Evolutionary conservation across 2,888 invertebrate genomes (phyloP).

Genomic region (Adelognathus sp.): DNA sequence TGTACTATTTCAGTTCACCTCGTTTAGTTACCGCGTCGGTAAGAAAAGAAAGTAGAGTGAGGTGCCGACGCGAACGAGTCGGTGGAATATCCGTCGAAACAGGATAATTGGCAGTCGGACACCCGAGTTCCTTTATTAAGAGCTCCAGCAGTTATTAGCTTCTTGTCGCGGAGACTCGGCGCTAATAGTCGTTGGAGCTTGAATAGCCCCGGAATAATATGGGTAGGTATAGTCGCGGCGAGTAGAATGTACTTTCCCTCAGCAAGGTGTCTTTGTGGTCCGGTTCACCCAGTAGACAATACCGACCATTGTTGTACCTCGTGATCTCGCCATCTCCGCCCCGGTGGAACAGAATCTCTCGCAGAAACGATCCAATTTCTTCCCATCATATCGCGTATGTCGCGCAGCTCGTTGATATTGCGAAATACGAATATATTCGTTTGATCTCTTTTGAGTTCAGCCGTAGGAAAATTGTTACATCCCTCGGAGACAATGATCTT

Average conservation of each 20-base stretch:
- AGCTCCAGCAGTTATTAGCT: conserved; percentile 50
- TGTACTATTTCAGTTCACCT: too few species aligned
- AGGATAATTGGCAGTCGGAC: conserved; percentile 34
- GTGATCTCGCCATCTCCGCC: conserved; percentile 18
- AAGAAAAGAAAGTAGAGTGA: neutral
- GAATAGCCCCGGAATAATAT: too few species aligned
- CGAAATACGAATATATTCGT: neutral
- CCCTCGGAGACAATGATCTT: neutral
- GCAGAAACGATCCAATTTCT: conserved; percentile 38
- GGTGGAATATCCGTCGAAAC: conserved; percentile 13
- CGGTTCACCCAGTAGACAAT: conserved; percentile 51
- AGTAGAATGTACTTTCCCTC: conserved; percentile 36
- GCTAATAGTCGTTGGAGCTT: conserved; percentile 38
- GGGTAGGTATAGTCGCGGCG: neutral
- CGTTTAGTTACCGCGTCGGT: too few species aligned
- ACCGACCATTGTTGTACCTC: conserved; percentile 43
- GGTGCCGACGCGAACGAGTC: neutral
- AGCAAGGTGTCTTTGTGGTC: conserved; percentile 49
- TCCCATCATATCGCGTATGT: conserved; percentile 4
- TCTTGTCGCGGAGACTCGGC: conserved; percentile 9
- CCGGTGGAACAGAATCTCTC: neutral
- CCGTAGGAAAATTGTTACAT: neutral
- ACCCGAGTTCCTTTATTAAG: conserved; percentile 31
- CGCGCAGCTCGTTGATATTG: neutral
- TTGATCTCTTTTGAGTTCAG: neutral